Evolutionary conservation across 2,113 vertebrate species (phyloP).

Genomic region (Mirza zaza): DNA sequence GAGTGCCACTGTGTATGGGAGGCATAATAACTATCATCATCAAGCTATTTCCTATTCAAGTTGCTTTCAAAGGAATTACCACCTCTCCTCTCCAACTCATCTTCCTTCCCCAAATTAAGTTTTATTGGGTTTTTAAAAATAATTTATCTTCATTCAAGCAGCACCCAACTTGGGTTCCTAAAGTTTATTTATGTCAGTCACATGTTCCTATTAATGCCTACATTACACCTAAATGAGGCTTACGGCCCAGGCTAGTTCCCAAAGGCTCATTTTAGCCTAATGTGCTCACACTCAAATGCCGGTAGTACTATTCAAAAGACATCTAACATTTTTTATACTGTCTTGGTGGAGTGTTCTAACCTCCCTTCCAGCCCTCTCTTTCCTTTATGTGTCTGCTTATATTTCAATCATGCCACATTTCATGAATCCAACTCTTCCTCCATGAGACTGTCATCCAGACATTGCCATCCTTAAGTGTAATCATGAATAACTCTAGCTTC

Average conservation of each 20-base stretch:
- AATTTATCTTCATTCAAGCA: constrained; percentile 32
- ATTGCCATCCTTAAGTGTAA: background rate
- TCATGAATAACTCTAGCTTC: background rate
- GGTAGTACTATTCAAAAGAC: background rate
- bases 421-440: background rate
- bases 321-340: background rate
- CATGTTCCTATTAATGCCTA: background rate
- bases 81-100: background rate
- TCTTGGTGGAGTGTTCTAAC: background rate
- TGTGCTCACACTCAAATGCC: background rate
- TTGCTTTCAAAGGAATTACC: background rate
- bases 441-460: background rate
- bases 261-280: background rate
- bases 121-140: background rate
- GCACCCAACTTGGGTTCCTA: background rate
- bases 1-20: background rate
- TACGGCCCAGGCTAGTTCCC: background rate
- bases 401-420: background rate
- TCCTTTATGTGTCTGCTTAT: background rate
- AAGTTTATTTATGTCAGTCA: background rate
- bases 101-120: background rate
- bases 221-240: background rate
- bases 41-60: background rate
- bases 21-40: constrained; percentile 23
- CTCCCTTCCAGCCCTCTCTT: background rate